Evolutionary conservation across 2,888 invertebrate genomes (phyloP).

Genomic region (Netelia fuscicornis): DNA sequence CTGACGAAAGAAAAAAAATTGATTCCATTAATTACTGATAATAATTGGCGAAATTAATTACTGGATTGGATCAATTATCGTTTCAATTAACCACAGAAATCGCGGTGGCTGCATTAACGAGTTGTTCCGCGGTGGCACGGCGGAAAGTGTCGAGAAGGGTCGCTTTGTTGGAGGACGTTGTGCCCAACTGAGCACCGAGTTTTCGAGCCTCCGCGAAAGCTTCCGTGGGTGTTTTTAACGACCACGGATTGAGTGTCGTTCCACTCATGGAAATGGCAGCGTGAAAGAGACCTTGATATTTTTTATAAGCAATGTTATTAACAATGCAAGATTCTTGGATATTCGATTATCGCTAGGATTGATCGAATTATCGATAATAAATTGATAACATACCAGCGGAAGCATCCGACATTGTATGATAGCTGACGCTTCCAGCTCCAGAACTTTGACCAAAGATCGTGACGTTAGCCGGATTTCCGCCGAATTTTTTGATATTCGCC

Average conservation of each 20-base stretch:
- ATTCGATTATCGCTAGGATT: no score
- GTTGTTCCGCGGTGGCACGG: slow-evolving; percentile 80
- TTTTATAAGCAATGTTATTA: no score
- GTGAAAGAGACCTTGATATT: slow-evolving; percentile 85
- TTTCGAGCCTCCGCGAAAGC: slow-evolving; percentile 74
- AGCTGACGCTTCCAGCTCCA: slow-evolving; percentile 82
- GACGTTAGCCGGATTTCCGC: slow-evolving; percentile 86
- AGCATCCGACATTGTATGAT: slow-evolving; percentile 28
- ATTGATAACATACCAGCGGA: no score
- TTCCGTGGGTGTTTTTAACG: slow-evolving; percentile 74
- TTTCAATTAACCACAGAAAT: no score
- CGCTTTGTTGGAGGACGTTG: slow-evolving; percentile 76
- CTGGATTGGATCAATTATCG: no score
- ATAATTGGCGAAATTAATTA: no score
- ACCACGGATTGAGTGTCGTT: slow-evolving; percentile 85
- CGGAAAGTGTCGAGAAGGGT: slow-evolving; percentile 83
- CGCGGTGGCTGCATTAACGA: slow-evolving; percentile 79
- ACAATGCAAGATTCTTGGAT: no score
- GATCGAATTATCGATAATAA: no score
- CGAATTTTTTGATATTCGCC: slow-evolving; percentile 85
- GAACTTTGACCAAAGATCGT: slow-evolving; percentile 87
- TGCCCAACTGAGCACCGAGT: slow-evolving; percentile 81
- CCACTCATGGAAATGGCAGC: slow-evolving; percentile 86
- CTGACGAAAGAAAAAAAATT: slow-evolving; percentile 24
- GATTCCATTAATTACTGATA: no score